Conservation (phyloP, 35 echinoderm and acorn worm species). For the Chiridota heheva region DNA sequence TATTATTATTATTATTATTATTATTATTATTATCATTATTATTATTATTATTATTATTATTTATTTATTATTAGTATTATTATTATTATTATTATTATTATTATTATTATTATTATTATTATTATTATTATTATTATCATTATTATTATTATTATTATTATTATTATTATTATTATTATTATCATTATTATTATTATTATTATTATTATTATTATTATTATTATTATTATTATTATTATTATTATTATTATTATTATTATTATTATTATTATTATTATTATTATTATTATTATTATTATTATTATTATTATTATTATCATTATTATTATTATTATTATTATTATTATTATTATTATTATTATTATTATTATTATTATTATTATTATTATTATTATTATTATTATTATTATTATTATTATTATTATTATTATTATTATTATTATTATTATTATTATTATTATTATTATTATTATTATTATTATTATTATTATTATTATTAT, state of each 20-base stretch:
- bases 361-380: neutral
- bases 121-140: neutral
- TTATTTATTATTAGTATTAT: neutral
- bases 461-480: neutral
- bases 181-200: neutral
- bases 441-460: neutral
- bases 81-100: neutral
- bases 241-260: neutral
- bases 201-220: neutral
- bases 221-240: neutral
- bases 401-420: neutral
- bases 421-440: neutral
- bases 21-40: neutral
- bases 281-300: neutral
- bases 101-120: neutral
- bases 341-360: neutral
- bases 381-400: neutral
- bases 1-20: neutral
- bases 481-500: neutral
- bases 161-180: neutral
- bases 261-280: neutral
- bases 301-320: neutral
- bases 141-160: neutral
- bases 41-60: neutral
- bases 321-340: neutral